A percentile compares a stretch with the other conserved stretches of the same genome.
These are phyloP conservation scores for Choloepus hoffmanni DNA, from an alignment of 2,113 vertebrate species.

Conservation along the genomic window DNA sequence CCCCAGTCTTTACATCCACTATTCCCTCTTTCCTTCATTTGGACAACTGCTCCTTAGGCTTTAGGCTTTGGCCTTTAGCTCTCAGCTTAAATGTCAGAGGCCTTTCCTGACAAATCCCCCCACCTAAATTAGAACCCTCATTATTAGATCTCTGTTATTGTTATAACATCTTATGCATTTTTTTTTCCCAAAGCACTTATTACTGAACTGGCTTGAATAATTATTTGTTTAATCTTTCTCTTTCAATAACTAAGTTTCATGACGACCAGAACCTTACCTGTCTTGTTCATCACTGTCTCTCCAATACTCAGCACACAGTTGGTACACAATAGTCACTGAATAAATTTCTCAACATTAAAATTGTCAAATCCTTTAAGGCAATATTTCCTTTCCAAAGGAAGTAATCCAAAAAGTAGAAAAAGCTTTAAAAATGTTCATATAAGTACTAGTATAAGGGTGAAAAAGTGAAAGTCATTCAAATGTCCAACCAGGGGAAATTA, in stretches of 20 bases:
- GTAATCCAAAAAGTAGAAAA: constrained; percentile 10
- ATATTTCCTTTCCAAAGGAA: constrained; percentile 42
- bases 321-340: not conserved
- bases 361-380: constrained; percentile 41
- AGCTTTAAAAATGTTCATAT: constrained; percentile 31
- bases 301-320: not conserved
- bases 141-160: constrained; percentile 1
- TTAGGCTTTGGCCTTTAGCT: not conserved
- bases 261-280: not conserved
- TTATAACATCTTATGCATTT: not conserved
- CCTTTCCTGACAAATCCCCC: not conserved
- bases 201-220: not conserved
- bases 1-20: not conserved
- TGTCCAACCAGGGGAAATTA: not conserved
- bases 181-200: not conserved
- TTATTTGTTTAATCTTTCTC: constrained; percentile 20
- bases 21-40: not conserved
- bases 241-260: not conserved
- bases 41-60: not conserved
- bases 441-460: not conserved
- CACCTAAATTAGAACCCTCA: not conserved
- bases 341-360: constrained; percentile 38
- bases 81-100: not conserved
- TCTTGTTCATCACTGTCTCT: constrained; percentile 14
- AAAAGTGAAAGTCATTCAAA: not conserved